phyloP scores from a whole-genome alignment of 2,113 vertebrate genomes.

The Romanogobio albipinnatus region DNA sequence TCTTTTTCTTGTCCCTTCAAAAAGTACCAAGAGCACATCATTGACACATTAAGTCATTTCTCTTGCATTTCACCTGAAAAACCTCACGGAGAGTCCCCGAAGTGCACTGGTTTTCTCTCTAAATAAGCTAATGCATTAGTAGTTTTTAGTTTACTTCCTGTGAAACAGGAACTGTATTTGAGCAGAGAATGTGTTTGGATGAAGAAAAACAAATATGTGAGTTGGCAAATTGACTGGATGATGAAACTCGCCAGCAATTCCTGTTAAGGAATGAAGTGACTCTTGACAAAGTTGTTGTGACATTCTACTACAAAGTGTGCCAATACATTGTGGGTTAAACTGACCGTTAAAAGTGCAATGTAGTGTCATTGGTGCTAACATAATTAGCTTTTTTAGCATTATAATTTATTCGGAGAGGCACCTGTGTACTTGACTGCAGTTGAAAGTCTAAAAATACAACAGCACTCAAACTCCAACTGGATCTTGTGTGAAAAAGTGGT shows the following conservation, averaged over 20 bases:
- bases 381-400: slow-evolving; percentile 14
- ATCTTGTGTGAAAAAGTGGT: background rate
- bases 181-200: background rate
- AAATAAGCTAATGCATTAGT: background rate
- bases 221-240: slow-evolving; percentile 11
- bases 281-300: slow-evolving; percentile 30
- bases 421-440: background rate
- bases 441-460: background rate
- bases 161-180: slow-evolving; percentile 1
- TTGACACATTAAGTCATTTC: background rate
- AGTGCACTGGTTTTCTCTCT: slow-evolving; percentile 5
- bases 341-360: slow-evolving; percentile 5
- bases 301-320: background rate
- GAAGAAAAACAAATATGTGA: background rate
- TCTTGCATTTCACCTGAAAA: background rate
- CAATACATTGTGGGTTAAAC: slow-evolving; percentile 20
- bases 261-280: background rate
- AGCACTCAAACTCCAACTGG: too few relatives aligned
- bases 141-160: background rate
- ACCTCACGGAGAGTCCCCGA: background rate
- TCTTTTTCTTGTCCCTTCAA: background rate
- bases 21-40: background rate
- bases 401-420: background rate
- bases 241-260: slow-evolving; percentile 30
- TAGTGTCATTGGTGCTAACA: background rate